These are phyloP conservation scores for Porites lobata DNA, from an alignment of 92 coral and sea anemone genomes.

Conservation along the genomic window DNA sequence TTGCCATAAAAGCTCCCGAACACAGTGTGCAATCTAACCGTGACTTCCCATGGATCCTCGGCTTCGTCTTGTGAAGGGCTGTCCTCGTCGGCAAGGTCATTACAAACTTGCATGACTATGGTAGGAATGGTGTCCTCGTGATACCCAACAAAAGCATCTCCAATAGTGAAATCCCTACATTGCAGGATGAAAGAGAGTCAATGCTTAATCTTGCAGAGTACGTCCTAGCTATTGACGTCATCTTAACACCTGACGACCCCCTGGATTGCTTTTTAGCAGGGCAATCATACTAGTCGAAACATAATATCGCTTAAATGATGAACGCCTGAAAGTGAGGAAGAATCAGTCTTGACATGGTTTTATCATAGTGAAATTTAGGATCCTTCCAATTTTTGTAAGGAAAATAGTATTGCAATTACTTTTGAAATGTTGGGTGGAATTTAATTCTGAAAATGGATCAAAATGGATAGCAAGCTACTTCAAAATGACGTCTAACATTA, in stretches of 20 bases:
- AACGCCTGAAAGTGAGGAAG: no score
- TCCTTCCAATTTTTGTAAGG: no score
- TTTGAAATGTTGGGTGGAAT: no score
- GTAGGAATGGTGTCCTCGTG: constrained; percentile 91
- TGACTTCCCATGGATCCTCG: constrained; percentile 36
- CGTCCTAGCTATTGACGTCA: neutral
- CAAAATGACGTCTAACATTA: neutral
- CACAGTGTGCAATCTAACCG: neutral
- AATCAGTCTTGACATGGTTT: no score
- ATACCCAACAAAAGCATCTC: constrained; percentile 90
- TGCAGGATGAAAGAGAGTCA: neutral
- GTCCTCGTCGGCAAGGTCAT: constrained; percentile 38
- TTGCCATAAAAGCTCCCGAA: no score
- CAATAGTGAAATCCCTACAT: constrained; percentile 61
- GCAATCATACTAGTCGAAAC: no score
- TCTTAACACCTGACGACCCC: neutral
- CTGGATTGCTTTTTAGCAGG: neutral
- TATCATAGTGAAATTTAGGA: no score
- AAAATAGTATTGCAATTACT: no score
- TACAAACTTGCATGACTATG: constrained; percentile 80
- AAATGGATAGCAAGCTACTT: neutral
- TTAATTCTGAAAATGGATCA: neutral
- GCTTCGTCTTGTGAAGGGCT: constrained; percentile 28
- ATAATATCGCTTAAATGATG: no score
- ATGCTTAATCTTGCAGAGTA: no score